phyloP scores from a whole-genome alignment of 2,113 vertebrate genomes.

The Panurus biarmicus region DNA sequence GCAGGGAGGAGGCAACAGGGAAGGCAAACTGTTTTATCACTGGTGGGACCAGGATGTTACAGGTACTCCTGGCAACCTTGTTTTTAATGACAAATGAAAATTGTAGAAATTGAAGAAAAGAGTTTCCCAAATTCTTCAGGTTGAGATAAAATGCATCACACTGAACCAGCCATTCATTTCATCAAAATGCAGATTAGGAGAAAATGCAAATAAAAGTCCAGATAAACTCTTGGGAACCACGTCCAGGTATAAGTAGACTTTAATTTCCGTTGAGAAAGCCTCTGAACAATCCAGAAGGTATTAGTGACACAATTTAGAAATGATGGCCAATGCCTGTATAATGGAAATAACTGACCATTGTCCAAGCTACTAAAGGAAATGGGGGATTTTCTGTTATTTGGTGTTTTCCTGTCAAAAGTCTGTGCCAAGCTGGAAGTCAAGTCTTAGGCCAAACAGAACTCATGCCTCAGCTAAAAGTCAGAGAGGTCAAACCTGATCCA shows the following conservation, averaged over 20 bases:
- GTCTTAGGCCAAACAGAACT: not conserved
- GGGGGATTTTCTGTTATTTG: not conserved
- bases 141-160: not conserved
- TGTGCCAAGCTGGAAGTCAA: not conserved
- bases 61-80: not conserved
- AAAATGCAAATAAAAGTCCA: not conserved
- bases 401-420: not conserved
- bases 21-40: not conserved
- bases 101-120: not conserved
- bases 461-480: not conserved
- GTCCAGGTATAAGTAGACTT: not conserved
- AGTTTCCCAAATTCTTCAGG: not conserved
- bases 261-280: not conserved
- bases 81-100: not conserved
- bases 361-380: not conserved
- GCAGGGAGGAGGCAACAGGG: not conserved
- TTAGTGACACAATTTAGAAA: not conserved
- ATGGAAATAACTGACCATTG: not conserved
- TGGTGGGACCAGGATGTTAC: not conserved
- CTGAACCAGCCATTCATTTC: not conserved
- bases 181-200: not conserved
- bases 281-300: not conserved
- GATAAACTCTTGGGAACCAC: not conserved
- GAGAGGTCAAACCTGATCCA: constrained; percentile 5
- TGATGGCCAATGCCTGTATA: not conserved